Base-by-base conservation (phyloP, 2,888 invertebrate species). In the Brenthis hecate region DNA sequence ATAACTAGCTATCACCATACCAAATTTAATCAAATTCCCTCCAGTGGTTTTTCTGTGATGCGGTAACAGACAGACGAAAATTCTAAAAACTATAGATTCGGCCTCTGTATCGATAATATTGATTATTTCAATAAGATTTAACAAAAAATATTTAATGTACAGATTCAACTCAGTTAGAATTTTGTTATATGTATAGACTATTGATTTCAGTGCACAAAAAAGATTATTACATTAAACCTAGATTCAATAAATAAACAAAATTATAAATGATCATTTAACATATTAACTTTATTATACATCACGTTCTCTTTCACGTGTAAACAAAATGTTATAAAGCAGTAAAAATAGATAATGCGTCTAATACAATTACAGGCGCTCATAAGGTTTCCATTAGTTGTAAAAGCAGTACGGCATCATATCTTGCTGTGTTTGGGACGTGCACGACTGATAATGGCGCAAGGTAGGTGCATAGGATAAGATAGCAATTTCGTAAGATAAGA, bases 301-400 rank as follows among this genome's bases (percentile, higher is more conserved):
- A 57, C 53, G 53, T 47, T 58, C 61, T 48, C 54, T 63, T 55
- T 71, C 63, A 70, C 64, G 70, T 65, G 71, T 62, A 64, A 61
- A 62, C 62, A 68, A 57, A 69, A 69, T 66, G 54, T 48, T 65
- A 56, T 67, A 13, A 60, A 63, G 64, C 56, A 60, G 70, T 71
- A 74, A 73, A 75, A 71, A 74, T 68, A 81, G 80, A 82, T 83
- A 85, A 84, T 80, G 75, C 77, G 71, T 71, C 64, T 85, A 85
- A 84, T 78, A 77, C 72, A 82, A 85, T 85, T 85, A 85, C 73
- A 73, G 77, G 68, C 75, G 69, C 60, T 66, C 72, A 72, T 79
- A 72, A 75, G 85, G 85, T 74, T 85, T 85, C 82, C 65, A 66
- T 72, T 72, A 63, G 70, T 68, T 69, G 36, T 13, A 76, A 74